A percentile compares a stretch with the other conserved stretches of the same genome.
These are phyloP conservation scores for Polyommatus icarus DNA, from an alignment of 2,888 invertebrate species.

Conservation along the genomic window DNA sequence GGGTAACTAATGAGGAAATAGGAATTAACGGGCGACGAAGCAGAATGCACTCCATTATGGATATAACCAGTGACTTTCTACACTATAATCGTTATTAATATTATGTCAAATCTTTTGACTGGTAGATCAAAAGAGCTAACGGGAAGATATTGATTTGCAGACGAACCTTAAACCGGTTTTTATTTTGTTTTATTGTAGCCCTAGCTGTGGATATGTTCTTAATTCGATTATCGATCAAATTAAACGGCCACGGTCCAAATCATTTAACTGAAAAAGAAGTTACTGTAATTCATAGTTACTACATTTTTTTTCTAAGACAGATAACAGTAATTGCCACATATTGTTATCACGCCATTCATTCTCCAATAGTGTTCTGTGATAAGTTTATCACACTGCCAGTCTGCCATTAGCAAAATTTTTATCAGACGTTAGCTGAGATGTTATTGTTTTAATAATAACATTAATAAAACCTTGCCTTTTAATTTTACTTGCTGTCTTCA, in stretches of 20 bases:
- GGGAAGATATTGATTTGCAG: too few relatives aligned
- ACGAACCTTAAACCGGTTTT: too few relatives aligned
- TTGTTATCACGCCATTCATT: not conserved
- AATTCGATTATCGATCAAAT: too few relatives aligned
- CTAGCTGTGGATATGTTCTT: too few relatives aligned
- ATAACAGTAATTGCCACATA: not conserved
- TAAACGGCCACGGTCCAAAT: too few relatives aligned
- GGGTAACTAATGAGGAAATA: slow-evolving; percentile 76
- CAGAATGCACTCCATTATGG: slow-evolving; percentile 67
- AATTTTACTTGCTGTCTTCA: not conserved
- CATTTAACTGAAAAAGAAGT: too few relatives aligned
- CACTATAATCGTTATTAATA: not conserved
- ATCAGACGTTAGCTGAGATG: not conserved
- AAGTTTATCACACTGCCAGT: not conserved
- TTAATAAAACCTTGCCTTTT: not conserved
- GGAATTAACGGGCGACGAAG: slow-evolving; percentile 74
- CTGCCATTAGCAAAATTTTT: not conserved
- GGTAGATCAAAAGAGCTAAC: too few relatives aligned
- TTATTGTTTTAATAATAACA: not conserved
- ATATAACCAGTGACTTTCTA: slow-evolving; percentile 45
- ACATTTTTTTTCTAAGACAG: not conserved
- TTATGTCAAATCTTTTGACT: too few relatives aligned
- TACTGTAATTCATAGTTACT: not conserved
- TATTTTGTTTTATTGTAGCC: too few relatives aligned
- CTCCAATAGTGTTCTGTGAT: not conserved